Evolutionary conservation across 2,113 vertebrate genomes (phyloP).

Genomic region (Ia io): DNA sequence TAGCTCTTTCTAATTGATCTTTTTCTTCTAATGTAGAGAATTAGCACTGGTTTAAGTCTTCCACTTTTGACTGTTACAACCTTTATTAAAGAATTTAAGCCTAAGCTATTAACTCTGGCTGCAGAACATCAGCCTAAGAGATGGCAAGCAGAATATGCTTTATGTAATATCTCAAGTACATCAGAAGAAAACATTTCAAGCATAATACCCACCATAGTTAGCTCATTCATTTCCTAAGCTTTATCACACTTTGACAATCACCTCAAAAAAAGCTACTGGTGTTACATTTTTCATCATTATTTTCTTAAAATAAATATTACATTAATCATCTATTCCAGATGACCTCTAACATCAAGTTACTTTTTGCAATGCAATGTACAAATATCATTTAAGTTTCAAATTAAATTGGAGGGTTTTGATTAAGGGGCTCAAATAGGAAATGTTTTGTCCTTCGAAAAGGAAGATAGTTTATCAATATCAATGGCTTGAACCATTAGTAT

Average conservation of each 20-base stretch:
- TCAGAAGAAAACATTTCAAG: constrained; percentile 2
- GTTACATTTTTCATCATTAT: not conserved
- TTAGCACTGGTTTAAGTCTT: constrained; percentile 28
- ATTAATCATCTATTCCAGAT: not conserved
- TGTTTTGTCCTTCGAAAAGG: not conserved
- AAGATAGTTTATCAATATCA: not conserved
- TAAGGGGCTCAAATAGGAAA: constrained; percentile 27
- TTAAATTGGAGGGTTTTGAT: constrained; percentile 28
- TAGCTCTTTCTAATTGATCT: not conserved
- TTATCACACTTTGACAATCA: not conserved
- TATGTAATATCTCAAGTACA: not conserved
- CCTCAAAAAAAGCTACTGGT: not conserved
- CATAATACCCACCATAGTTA: not conserved
- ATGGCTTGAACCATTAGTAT: not conserved
- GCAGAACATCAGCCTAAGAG: not conserved
- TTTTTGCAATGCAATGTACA: not conserved
- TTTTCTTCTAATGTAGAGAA: not conserved
- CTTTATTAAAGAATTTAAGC: constrained; percentile 46
- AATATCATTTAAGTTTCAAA: constrained; percentile 33
- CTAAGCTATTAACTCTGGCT: not conserved
- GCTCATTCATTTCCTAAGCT: not conserved
- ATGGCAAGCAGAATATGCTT: not conserved
- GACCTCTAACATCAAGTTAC: constrained; percentile 19
- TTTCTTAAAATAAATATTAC: constrained; percentile 39
- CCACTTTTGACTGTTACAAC: not conserved